Evolutionary conservation across 1,140 invertebrate species (phyloP), one percentile per base, ranked within the genome.

Genomic region (Drosophila sp.): DNA sequence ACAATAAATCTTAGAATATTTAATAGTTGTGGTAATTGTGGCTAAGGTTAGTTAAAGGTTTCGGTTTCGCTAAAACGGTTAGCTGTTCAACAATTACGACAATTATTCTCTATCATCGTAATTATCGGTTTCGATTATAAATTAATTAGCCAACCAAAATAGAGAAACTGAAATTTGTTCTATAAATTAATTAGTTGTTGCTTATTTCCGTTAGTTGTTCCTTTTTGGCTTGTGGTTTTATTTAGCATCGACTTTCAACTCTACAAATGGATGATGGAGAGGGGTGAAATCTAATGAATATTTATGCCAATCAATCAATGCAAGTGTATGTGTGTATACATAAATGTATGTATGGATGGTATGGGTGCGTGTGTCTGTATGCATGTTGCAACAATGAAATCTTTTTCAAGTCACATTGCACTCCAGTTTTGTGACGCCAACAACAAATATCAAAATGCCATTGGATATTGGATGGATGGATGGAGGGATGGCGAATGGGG

Each of bases 381-480:
- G 44, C 8, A 50, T 50, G 30, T 8, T 29, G 67, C 44, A 71
- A 55, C 70, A 70, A 72, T 72, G 70, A 72, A 72, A 66, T 73
- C 70, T 60, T 55, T 50, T 50, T 50, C 64, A 68, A 75, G 72
- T 50, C 44, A 64, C 72, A 75, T 75, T 75, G 72, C 72, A 75
- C 72, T 75, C 63, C 72, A 75, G 66, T 75, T 74, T 38, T 38
- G 35, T 75, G 72, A 55, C 71, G 72, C 72, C 35, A 72, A 56
- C 63, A 60, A 50, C 44, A 50, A 50, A 50, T 27, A 50, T 50
- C 8, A 38, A 33, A 8, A 60, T 60, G 57, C 66, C 67, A 68
- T 71, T 17, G 61, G 79, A 86, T 86, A 80, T 86, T 79, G 80
- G 79, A 78, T 0, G 11, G 35, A 4, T 2, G 35, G 33, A 8